phyloP scores from a whole-genome alignment of 2,888 invertebrate species.

The Acleris emargana region DNA sequence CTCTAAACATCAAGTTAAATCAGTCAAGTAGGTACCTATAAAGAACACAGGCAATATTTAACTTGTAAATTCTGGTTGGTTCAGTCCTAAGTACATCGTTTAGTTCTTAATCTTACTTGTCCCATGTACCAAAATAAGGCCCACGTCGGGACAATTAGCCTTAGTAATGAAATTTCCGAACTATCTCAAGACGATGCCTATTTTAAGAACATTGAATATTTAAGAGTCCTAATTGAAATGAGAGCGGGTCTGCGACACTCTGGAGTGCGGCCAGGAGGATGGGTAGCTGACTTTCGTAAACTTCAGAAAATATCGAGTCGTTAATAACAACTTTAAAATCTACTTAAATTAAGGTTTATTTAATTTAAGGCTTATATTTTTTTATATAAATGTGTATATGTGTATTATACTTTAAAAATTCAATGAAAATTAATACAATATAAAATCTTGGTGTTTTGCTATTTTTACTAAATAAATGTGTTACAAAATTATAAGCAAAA shows the following conservation, averaged over 20 bases:
- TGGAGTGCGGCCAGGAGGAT: conserved; percentile 78
- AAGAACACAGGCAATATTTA: background rate
- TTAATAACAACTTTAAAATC: too few relatives aligned
- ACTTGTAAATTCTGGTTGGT: background rate
- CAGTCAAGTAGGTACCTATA: too few relatives aligned
- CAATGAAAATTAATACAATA: too few relatives aligned
- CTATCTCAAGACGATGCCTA: conserved; percentile 76
- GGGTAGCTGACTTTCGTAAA: conserved; percentile 13
- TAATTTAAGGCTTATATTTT: too few relatives aligned
- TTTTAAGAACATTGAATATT: conserved; percentile 84
- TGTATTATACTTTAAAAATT: too few relatives aligned
- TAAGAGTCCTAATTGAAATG: conserved; percentile 84
- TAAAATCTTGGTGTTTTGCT: too few relatives aligned
- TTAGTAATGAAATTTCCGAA: conserved; percentile 77
- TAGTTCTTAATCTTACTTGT: background rate
- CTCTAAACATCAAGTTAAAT: background rate
- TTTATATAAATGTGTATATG: too few relatives aligned
- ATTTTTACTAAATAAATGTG: too few relatives aligned
- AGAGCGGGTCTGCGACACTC: conserved; percentile 72
- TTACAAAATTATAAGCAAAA: too few relatives aligned
- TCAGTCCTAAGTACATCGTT: too few relatives aligned
- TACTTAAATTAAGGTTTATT: too few relatives aligned
- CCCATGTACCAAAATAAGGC: conserved; percentile 51
- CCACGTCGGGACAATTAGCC: conserved; percentile 77
- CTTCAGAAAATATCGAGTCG: background rate